These are phyloP conservation scores for Bujurquina vittata DNA, from an alignment of 2,113 vertebrate species.

Conservation along the genomic window DNA sequence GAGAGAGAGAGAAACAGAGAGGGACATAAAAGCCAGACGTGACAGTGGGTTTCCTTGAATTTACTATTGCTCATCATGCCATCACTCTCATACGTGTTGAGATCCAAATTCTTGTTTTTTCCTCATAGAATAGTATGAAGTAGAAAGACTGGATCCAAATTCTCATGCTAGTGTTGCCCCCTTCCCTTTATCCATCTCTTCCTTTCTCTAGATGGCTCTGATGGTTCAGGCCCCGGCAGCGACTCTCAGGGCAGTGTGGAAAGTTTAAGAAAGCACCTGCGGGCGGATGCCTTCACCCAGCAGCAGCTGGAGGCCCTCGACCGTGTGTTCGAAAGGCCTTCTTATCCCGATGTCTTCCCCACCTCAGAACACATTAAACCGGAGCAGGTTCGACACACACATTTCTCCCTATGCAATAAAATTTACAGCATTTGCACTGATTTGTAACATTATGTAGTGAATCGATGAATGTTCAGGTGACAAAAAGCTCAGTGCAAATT, in stretches of 20 bases:
- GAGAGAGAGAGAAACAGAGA: constrained; percentile 11
- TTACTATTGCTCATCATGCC: constrained; percentile 35
- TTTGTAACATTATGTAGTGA: neutral
- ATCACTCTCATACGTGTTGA: constrained; percentile 46
- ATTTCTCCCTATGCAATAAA: neutral
- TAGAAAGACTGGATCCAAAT: constrained; percentile 13
- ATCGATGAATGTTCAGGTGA: constrained; percentile 80
- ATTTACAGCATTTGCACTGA: neutral
- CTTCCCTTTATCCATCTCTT: neutral
- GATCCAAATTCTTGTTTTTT: constrained; percentile 23
- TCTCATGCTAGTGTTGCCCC: constrained; percentile 40
- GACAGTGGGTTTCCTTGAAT: constrained; percentile 53
- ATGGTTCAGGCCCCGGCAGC: constrained; percentile 96
- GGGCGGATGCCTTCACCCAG: constrained; percentile 97
- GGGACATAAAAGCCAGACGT: constrained; percentile 55
- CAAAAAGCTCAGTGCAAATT: constrained; percentile 72
- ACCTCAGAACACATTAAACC: constrained; percentile 96
- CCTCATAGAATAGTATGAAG: constrained; percentile 30
- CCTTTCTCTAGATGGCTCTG: constrained; percentile 88
- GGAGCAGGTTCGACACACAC: constrained; percentile 86
- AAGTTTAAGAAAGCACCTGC: constrained; percentile 99
- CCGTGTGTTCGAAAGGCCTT: constrained; percentile 96
- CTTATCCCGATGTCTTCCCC: constrained; percentile 96
- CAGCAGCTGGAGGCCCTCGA: constrained; percentile 98
- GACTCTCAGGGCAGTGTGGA: constrained; percentile 99